Conservation (phyloP, 1,140 invertebrate genomes). For the Drusus annulatus region DNA sequence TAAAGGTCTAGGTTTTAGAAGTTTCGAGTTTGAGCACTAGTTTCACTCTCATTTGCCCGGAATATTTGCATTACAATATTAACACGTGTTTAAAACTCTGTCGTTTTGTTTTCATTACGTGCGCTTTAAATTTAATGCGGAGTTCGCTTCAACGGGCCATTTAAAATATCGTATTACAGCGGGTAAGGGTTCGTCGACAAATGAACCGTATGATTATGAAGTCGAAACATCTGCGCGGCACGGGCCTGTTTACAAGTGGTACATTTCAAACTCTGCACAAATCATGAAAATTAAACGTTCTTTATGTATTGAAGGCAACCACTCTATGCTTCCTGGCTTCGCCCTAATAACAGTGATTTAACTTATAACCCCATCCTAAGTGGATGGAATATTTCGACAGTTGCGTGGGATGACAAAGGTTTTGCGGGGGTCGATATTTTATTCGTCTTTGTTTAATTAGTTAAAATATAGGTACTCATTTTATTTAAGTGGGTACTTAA, state of each 20-base stretch:
- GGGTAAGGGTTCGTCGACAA: conserved; percentile 25
- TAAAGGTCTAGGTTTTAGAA: too few species aligned
- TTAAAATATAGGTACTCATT: too few species aligned
- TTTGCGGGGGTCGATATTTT: too few species aligned
- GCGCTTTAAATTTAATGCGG: conserved; percentile 5
- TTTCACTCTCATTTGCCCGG: not conserved
- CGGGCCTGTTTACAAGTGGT: not conserved
- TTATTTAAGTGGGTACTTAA: too few species aligned
- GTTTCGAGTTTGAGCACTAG: not conserved
- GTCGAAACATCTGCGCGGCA: conserved; percentile 41
- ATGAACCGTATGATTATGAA: conserved; percentile 46
- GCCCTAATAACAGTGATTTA: conserved; percentile 5
- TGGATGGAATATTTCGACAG: conserved; percentile 1
- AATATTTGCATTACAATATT: conserved; percentile 29
- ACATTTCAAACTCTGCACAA: conserved; percentile 13
- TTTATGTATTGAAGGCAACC: not conserved
- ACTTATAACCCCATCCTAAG: not conserved
- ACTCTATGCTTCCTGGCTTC: not conserved
- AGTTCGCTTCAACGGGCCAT: conserved; percentile 19
- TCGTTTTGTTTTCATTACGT: conserved; percentile 23
- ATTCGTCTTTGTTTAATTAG: too few species aligned
- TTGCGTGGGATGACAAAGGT: not conserved
- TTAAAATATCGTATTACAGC: conserved; percentile 43
- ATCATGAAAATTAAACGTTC: not conserved
- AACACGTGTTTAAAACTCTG: conserved; percentile 30